A percentile compares a stretch with the other conserved stretches of the same genome.
Conservation (phyloP, 30 jellyfish, hydroid and myxozoan species). For the Aurelia aurita region DNA sequence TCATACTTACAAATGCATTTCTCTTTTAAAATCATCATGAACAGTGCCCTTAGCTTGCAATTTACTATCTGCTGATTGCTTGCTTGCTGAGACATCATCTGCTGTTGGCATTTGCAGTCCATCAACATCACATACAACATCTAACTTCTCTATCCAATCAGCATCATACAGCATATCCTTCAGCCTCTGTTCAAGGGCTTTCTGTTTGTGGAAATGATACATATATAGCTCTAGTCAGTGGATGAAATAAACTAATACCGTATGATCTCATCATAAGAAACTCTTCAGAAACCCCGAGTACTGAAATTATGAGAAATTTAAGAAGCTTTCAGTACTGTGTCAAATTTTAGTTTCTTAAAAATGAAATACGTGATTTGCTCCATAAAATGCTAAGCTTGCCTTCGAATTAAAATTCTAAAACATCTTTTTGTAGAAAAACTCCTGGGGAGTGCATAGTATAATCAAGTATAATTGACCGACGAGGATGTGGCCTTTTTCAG, state of each 20-base stretch:
- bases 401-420: too few species aligned
- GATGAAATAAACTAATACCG: neutral
- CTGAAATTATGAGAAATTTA: too few species aligned
- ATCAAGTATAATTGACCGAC: too few species aligned
- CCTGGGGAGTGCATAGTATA: too few species aligned
- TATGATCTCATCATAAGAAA: too few species aligned
- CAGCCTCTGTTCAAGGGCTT: conserved; percentile 72
- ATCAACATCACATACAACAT: conserved; percentile 68
- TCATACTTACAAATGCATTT: conserved; percentile 83
- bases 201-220: conserved; percentile 37
- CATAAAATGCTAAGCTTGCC: too few species aligned
- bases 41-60: conserved; percentile 71
- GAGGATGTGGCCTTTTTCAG: too few species aligned
- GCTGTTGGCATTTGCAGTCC: conserved; percentile 59
- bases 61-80: neutral
- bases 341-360: too few species aligned
- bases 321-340: too few species aligned
- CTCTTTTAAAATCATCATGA: conserved; percentile 94
- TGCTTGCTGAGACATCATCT: conserved; percentile 11
- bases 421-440: too few species aligned
- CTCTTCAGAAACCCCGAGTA: too few species aligned
- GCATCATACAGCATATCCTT: conserved; percentile 52
- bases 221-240: neutral
- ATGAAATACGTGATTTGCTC: too few species aligned
- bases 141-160: conserved; percentile 87